A percentile compares a stretch with the other conserved stretches of the same genome.
phyloP scores from a whole-genome alignment of 2,797 vertebrate genomes.

The Apogon hyalosoma region DNA sequence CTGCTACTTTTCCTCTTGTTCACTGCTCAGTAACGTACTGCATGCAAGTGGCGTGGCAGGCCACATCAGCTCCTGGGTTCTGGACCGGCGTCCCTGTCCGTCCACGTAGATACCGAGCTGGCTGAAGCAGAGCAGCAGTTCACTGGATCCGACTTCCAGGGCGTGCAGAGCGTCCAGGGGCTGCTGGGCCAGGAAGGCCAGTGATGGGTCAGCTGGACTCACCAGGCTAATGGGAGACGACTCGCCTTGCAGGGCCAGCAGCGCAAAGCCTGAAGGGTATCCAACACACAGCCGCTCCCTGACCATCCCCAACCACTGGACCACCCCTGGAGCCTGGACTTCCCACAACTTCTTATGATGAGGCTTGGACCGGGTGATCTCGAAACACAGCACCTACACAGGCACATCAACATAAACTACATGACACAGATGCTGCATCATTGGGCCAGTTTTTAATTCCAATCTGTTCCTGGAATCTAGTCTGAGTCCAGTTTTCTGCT shows the following conservation, averaged over 20 bases:
- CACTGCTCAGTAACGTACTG: conserved; percentile 86
- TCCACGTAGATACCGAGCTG: conserved; percentile 96
- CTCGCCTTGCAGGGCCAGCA: conserved; percentile 94
- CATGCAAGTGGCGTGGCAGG: conserved; percentile 93
- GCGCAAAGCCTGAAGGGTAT: conserved; percentile 94
- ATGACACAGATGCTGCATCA: no score
- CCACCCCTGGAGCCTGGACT: conserved; percentile 89
- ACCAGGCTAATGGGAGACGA: conserved; percentile 93
- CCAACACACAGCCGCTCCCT: conserved; percentile 93
- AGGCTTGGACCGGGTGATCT: conserved; percentile 90
- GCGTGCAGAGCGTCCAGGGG: conserved; percentile 93
- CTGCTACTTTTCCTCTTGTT: no score
- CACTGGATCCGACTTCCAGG: conserved; percentile 88
- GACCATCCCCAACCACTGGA: conserved; percentile 94
- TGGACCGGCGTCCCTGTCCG: conserved; percentile 91
- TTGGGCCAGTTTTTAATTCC: no score
- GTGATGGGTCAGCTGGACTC: conserved; percentile 90
- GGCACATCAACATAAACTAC: neutral
- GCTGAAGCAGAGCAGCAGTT: conserved; percentile 98
- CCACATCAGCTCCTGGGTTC: conserved; percentile 98
- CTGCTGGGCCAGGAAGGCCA: conserved; percentile 93
- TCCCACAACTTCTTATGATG: conserved; percentile 90
- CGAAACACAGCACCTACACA: conserved; percentile 90
- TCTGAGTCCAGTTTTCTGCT: no score
- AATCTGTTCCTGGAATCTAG: no score